Evolutionary conservation across 2,888 invertebrate genomes (phyloP), one percentile per base, ranked within the genome.

Genomic region (Steromphala cineraria): DNA sequence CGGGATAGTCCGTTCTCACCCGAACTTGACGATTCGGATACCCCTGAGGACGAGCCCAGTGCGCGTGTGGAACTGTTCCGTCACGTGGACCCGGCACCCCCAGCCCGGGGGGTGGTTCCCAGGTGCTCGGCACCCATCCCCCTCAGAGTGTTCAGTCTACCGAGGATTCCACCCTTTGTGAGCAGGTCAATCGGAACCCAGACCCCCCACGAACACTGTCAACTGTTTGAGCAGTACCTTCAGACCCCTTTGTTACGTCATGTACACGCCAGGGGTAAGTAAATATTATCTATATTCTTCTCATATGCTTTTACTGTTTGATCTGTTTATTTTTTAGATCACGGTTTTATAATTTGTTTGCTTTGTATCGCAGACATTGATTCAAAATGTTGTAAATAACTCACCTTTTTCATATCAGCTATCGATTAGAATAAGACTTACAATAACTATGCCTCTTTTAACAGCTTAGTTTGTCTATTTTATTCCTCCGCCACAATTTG

Each of bases 101-200:
- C 53, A 17, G 31, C 31, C 31, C 55, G 10, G 8, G n/a, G 53
- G 28, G 24, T 24, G 15, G 19, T n/a, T 3, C 31, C 28, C 10
- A 31, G 31, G 31, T 53, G 24, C 28, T 53, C 53, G 13, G 55
- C 55, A 24, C 76, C 76, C 31, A 53, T 79, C 0, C n/a, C 52
- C 21, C 19, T 82, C n/a, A 31, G 67, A 1, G 21, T 71, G 74
- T 74, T 76, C 7, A 74, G 77, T 15, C 67, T 75, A 2, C 67
- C 67, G 17, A 62, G 78, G 67, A 75, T 81, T 52, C 75, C 75
- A 5, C 82, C 79, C 17, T 56, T 80, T 17, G 28, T 81, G 8
- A 85, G 84, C 53, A 84, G 89, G 62, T 86, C 86, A 76, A 84
- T 87, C 7, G 88, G 87, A 56, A 90, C 90, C n/a, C 89, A 90